These are phyloP conservation scores for Matsumyia berberina DNA, from an alignment of 2,888 invertebrate species.

Conservation along the genomic window DNA sequence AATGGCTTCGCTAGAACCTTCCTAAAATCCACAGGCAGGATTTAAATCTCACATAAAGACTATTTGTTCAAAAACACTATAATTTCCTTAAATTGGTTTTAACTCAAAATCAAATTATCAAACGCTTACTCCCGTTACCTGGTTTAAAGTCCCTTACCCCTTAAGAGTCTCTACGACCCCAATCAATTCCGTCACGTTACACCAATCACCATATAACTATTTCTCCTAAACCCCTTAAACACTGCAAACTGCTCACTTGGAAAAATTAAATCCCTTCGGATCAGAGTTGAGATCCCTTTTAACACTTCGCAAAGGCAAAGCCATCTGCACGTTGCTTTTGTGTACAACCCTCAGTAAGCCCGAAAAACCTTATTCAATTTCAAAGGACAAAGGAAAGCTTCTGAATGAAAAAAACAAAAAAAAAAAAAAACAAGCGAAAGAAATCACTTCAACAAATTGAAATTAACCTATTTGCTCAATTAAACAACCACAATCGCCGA, in stretches of 20 bases:
- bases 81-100: too few relatives aligned
- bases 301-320: constrained; percentile 18
- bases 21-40: too few relatives aligned
- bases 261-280: constrained; percentile 34
- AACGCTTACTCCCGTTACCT: too few relatives aligned
- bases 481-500: constrained; percentile 69
- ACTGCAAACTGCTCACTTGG: constrained; percentile 16
- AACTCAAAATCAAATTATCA: too few relatives aligned
- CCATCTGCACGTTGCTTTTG: not conserved
- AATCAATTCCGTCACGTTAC: too few relatives aligned
- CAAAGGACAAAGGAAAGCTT: constrained; percentile 57
- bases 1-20: too few relatives aligned
- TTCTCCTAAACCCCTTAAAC: not conserved
- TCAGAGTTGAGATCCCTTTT: constrained; percentile 30
- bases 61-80: too few relatives aligned
- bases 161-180: too few relatives aligned
- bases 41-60: too few relatives aligned
- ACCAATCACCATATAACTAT: not conserved
- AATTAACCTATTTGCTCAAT: constrained; percentile 76
- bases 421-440: not conserved
- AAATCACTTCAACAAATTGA: constrained; percentile 74
- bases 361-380: constrained; percentile 32
- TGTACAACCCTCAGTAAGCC: not conserved
- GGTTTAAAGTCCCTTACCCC: too few relatives aligned
- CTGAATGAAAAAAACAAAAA: too few relatives aligned